A percentile compares a stretch with the other conserved stretches of the same genome.
Conservation (phyloP, 2,797 vertebrate species). For the Manis crassicaudata region DNA sequence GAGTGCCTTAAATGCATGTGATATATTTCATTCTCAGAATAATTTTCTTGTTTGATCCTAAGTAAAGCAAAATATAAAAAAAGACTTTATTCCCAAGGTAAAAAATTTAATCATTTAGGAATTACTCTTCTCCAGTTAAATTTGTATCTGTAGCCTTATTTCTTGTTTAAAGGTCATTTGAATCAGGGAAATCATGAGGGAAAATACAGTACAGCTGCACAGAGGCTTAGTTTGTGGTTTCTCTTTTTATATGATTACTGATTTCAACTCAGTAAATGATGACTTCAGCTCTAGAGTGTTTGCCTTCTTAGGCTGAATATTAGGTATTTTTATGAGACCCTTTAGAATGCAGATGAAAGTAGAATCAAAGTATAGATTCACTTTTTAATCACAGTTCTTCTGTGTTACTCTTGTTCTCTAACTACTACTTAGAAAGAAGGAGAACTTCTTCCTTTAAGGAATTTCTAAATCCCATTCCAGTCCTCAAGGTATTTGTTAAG, state of each 20-base stretch:
- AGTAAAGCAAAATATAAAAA: not conserved
- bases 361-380: not conserved
- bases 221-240: not conserved
- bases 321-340: not conserved
- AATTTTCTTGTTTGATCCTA: slow-evolving; percentile 50
- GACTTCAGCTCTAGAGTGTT: not conserved
- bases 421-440: not conserved
- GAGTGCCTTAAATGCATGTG: not conserved
- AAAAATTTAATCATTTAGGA: slow-evolving; percentile 9
- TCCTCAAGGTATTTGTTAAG: not conserved
- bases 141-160: not conserved
- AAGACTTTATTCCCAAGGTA: not conserved
- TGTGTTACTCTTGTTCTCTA: not conserved
- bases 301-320: not conserved
- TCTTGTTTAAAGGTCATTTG: slow-evolving; percentile 35
- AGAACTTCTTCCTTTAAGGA: not conserved
- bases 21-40: slow-evolving; percentile 12
- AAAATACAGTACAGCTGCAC: not conserved
- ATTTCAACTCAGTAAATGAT: not conserved
- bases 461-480: not conserved
- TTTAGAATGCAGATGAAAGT: slow-evolving; percentile 9
- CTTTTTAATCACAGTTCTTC: not conserved
- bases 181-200: not conserved
- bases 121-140: not conserved
- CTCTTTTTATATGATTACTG: not conserved